Percentiles rank a stretch among this genome's conserved stretches.
These are phyloP conservation scores for Pollachius pollachius DNA, from an alignment of 2,113 vertebrate genomes.

Conservation along the genomic window DNA sequence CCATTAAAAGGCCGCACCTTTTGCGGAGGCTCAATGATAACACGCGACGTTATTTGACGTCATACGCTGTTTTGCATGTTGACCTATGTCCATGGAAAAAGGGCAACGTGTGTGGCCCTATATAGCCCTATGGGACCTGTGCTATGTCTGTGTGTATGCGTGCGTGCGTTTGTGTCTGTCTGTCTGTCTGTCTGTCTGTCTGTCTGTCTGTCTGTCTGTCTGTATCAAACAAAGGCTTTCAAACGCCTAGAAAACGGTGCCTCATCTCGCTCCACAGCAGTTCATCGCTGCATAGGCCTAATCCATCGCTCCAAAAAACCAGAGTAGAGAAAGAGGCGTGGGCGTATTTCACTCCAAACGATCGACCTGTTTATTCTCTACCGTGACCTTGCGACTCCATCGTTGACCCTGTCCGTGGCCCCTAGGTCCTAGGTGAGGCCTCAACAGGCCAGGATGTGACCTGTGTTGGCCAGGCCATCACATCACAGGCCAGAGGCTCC, in stretches of 20 bases:
- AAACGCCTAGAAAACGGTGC: conserved; percentile 8
- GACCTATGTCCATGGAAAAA: no score
- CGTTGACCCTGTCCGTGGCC: conserved; percentile 58
- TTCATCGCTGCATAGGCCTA: background rate
- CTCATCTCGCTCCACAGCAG: conserved; percentile 18
- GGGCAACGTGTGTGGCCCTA: no score
- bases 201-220: no score
- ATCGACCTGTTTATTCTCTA: conserved; percentile 66
- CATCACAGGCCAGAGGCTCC: conserved; percentile 21
- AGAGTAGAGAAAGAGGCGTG: conserved; percentile 15
- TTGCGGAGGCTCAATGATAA: no score
- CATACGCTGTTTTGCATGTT: no score
- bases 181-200: no score
- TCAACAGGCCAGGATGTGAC: conserved; percentile 22
- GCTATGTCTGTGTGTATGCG: no score
- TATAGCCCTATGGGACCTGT: no score
- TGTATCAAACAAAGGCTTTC: background rate
- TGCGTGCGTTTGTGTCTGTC: no score
- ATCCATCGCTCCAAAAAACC: conserved; percentile 28
- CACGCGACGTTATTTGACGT: no score
- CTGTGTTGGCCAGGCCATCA: no score
- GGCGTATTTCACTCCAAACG: conserved; percentile 50
- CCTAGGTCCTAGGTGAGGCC: conserved; percentile 53
- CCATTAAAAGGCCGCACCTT: no score
- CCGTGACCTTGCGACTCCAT: conserved; percentile 62